Evolutionary conservation across 2,797 vertebrate species (phyloP).

Genomic region (Glyptemys insculpta): DNA sequence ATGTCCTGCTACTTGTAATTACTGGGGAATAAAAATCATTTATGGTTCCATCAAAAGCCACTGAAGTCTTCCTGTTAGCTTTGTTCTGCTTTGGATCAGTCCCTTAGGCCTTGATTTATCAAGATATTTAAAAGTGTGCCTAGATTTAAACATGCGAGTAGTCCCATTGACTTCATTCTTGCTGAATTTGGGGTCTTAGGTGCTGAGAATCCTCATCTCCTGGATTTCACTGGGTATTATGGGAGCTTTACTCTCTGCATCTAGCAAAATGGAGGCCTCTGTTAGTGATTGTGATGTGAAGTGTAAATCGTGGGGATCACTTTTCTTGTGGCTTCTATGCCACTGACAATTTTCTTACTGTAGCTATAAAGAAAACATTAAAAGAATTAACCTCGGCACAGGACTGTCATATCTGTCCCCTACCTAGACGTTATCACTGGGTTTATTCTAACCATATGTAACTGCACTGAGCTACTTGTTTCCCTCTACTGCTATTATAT

Average conservation of each 20-base stretch:
- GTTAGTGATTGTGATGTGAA: background rate
- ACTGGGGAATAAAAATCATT: background rate
- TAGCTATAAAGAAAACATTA: background rate
- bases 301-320: background rate
- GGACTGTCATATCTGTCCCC: background rate
- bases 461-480: background rate
- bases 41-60: background rate
- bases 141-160: too few relatives aligned
- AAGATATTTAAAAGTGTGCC: background rate
- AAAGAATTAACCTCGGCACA: background rate
- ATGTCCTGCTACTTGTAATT: background rate
- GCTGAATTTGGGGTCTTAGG: fast-evolving
- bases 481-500: background rate
- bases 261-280: fast-evolving
- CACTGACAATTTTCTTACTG: background rate
- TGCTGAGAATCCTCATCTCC: background rate
- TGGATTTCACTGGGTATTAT: fast-evolving
- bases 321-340: background rate
- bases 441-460: background rate
- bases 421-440: background rate
- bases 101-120: background rate
- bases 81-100: background rate
- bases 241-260: background rate
- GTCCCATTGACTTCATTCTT: background rate
- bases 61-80: background rate